Conservation (phyloP, 1,140 invertebrate species). For the Aphelinus certus region DNA sequence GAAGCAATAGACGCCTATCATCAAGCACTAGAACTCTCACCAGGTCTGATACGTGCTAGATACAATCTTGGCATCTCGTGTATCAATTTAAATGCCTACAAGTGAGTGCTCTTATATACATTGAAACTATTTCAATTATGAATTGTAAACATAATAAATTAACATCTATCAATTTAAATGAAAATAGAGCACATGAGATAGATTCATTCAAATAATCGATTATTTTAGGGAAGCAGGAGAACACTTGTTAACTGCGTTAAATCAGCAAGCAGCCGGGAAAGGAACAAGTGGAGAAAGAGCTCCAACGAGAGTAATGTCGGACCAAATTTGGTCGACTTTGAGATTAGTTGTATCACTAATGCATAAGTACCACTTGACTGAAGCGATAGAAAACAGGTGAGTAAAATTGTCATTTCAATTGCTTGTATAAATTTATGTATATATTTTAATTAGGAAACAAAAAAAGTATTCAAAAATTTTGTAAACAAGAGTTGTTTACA, state of each 20-base stretch:
- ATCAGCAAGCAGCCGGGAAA: constrained; percentile 87
- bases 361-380: constrained; percentile 82
- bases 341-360: constrained; percentile 89
- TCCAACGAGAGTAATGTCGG: constrained; percentile 81
- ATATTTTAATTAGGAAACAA: background rate
- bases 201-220: constrained; percentile 19
- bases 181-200: background rate
- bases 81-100: constrained; percentile 94
- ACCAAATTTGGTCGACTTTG: constrained; percentile 94
- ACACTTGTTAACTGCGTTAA: constrained; percentile 92
- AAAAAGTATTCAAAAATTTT: constrained; percentile 15
- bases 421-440: background rate
- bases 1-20: constrained; percentile 97
- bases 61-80: constrained; percentile 99
- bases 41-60: constrained; percentile 95
- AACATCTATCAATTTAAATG: no score
- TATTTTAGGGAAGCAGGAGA: constrained; percentile 87
- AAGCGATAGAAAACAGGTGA: constrained; percentile 77
- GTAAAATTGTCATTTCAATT: constrained; percentile 9
- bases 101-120: constrained; percentile 64
- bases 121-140: background rate
- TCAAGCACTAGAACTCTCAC: constrained; percentile 87
- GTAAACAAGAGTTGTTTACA: constrained; percentile 9
- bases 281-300: constrained; percentile 64
- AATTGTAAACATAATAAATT: background rate